Percentiles rank a stretch among this genome's conserved stretches.
Conservation (phyloP, 2,888 invertebrate genomes). For the Caenorhabditis sinica region DNA sequence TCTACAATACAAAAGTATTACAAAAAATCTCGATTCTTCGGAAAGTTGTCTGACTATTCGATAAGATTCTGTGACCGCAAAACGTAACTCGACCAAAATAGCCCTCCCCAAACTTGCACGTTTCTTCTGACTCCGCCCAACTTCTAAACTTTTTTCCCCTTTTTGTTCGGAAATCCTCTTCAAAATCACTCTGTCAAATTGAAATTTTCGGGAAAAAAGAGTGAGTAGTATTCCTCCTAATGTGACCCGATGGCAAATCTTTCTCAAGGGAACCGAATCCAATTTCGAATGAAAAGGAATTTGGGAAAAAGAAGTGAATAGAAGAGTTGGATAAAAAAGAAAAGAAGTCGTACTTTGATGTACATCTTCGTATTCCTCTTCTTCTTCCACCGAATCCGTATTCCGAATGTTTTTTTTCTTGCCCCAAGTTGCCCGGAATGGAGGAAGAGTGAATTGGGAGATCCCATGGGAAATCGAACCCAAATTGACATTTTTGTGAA, state of each 20-base stretch:
- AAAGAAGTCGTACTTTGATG: constrained; percentile 44
- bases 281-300: constrained; percentile 40
- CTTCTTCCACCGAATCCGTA: constrained; percentile 21
- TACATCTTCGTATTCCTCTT: background rate
- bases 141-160: background rate
- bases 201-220: constrained; percentile 15
- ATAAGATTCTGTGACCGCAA: background rate
- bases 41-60: too few species aligned
- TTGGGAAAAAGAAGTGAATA: constrained; percentile 14
- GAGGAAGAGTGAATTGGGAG: constrained; percentile 18
- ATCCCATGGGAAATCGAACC: constrained; percentile 49
- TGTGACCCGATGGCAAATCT: constrained; percentile 33
- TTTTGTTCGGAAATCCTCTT: constrained; percentile 32
- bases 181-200: constrained; percentile 58
- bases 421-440: constrained; percentile 15
- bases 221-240: constrained; percentile 29
- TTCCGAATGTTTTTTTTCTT: constrained; percentile 37
- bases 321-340: constrained; percentile 9
- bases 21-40: too few species aligned
- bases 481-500: constrained; percentile 54
- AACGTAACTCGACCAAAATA: background rate
- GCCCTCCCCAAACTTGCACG: background rate
- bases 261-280: constrained; percentile 42
- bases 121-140: constrained; percentile 10
- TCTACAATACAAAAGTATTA: too few species aligned